Evolutionary conservation across 2,113 vertebrate genomes (phyloP), one percentile per base, ranked within the genome.

Genomic region (Sylvietta virens): DNA sequence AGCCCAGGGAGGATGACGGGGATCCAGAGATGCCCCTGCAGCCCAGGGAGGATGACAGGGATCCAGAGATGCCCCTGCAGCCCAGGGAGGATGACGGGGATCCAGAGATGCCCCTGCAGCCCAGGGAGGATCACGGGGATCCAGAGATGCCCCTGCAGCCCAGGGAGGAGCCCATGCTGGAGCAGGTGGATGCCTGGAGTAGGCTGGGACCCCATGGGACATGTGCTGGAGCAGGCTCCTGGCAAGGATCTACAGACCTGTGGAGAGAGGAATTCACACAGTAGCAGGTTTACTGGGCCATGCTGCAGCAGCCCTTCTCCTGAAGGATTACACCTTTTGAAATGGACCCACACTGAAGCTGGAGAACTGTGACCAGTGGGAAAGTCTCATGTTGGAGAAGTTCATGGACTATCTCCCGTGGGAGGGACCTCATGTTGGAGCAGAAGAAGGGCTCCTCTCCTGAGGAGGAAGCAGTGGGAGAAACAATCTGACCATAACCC

Each of bases 311-410:
- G 44, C 18, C 9, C 15, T 48, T 45, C 44, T 44, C 15, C 23
- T 40, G 53, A 60, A n/a, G 24, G 19, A 39, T 11, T 74, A 6
- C 20, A 26, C 33, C 16, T n/a, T 33, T 11, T 60, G 45, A 51
- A 44, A 44, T 33, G 33, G 15, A 50, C 22, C 33, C 6, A 24
- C 19, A 53, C 27, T 58, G 61, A 33, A 53, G 6, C n/a, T 53
- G 40, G 28, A 60, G 28, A 53, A 26, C 20, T 53, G 45, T 20
- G 53, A 28, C 9, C 13, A 0, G 0, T n/a, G 39, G 23, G 23
- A 66, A 60, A 19, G 24, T 51, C 11, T 5, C 13, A 10, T 2
- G 8, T 3, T 45, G 13, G 24, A 89, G 28, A 45, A 66, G 13
- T 21, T 58, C 6, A 65, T 16, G 23, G 28, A n/a, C 19, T 39